Base-by-base conservation (phyloP, 2,113 vertebrate species). In the Haplochromis vanheusdeni region DNA sequence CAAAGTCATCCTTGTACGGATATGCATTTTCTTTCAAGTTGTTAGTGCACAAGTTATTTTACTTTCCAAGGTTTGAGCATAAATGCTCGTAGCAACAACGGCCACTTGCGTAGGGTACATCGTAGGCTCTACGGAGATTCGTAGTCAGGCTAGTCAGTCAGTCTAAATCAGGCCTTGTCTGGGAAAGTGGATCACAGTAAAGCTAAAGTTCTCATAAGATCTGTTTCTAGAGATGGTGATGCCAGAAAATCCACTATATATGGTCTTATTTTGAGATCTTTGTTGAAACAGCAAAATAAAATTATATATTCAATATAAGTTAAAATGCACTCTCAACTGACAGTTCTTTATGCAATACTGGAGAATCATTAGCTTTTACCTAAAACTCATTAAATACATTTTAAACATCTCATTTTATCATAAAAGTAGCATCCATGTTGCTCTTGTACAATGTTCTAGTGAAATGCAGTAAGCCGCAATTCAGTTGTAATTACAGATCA, bases 1-100 rank as follows among this genome's bases (percentile, higher is more conserved):
- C 83, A 87, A 92, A 84, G 79, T 89, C 77, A 86, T 89, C 56
- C 77, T 82, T 26, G n/a, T 12, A 12, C 81, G 51, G 7, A 10
- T 19, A 23, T n/a, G 19, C 65, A 12, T 86, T 79, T 45, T 17
- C 26, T 83, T 42, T 82, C 37, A 31, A 84, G 56, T 73, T 40
- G 28, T 62, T 11, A 35, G 11, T 65, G 7, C 6, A 17, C 1
- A 51, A 26, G 10, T 68, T 68, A 4, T 40, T 68, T 65, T 65
- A 65, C 60, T 37, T 37, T 37, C 33, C 33, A 13, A 21, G 6
- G 60, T 65, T 65, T 65, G 60, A 23, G 62, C 6, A 68, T 40
- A 40, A 68, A 68, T 68, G 62, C n/a, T 21, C 7, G 7, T 40
- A 40, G 35, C 62, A 21, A 68, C 35, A 21, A 40, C 21, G 35